Evolutionary conservation across 1,140 invertebrate species (phyloP), one percentile per base, ranked within the genome.

Genomic region (Bombus pyrosoma): DNA sequence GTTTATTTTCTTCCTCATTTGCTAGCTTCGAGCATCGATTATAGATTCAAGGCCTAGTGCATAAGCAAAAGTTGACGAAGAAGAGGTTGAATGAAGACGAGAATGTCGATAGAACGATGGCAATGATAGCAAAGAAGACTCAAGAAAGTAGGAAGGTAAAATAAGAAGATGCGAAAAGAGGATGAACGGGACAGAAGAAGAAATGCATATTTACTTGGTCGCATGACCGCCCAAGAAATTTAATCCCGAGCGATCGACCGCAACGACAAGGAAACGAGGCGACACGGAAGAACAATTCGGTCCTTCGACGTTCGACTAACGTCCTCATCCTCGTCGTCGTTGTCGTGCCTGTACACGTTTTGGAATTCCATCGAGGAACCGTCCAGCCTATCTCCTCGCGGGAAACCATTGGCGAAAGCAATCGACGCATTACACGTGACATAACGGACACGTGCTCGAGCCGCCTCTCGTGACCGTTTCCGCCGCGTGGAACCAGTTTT

Each of bases 271-370:
- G 89, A 90, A 91, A 86, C 84, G 87, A 85, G 79, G 75, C 87
- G 87, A 91, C 83, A 87, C 89, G 89, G 82, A 91, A 91, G 82
- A 91, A 91, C 90, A 91, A 91, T 91, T 53, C 47, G 82, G 87
- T 62, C 64, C 43, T 83, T 78, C 81, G 73, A 78, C 85, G 69
- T 43, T 74, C 62, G 74, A 53, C 59, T 43, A 80, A 74, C 69
- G 71, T 81, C 75, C 37, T 64, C 59, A 32, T 76, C 77, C 39
- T 83, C 79, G 22, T 32, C 39, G 39, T 66, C 64, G 47, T 59
- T 32, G 57, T 37, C 81, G 57, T 76, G 64, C 8, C 43, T 59
- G 53, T 15, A 22, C 82, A 57, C 86, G 76, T 72, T 87, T 34
- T 68, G 62, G 81, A 73, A 89, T 89, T 73, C 77, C 75, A 72